Evolutionary conservation across 2,888 invertebrate species (phyloP).

Genomic region (Gortyna flavago): DNA sequence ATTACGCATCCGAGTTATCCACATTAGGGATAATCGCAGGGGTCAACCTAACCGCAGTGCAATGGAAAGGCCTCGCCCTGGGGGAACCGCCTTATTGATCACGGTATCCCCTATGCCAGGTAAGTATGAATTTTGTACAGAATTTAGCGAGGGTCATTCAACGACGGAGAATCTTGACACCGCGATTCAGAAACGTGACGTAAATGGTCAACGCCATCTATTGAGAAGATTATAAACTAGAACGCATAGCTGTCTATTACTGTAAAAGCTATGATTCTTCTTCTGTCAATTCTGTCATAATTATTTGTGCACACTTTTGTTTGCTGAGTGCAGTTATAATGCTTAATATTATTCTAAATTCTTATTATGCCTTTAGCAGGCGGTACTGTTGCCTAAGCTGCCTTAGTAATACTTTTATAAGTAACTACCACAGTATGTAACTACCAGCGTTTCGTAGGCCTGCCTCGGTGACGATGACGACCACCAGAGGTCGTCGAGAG

Average conservation of each 20-base stretch:
- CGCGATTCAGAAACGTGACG: slow-evolving; percentile 44
- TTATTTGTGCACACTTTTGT: background rate
- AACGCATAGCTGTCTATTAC: no score
- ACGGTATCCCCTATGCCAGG: slow-evolving; percentile 52
- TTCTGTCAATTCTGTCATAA: background rate
- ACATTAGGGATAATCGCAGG: slow-evolving; percentile 54
- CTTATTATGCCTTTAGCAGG: background rate
- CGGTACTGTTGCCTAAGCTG: background rate
- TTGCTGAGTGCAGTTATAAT: background rate
- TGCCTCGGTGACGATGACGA: background rate
- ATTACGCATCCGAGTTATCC: slow-evolving; percentile 53
- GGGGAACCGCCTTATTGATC: slow-evolving; percentile 50
- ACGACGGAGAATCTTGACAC: slow-evolving; percentile 42
- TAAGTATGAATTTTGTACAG: slow-evolving; percentile 31
- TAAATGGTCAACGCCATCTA: slow-evolving; percentile 27
- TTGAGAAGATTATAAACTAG: background rate
- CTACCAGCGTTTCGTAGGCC: background rate
- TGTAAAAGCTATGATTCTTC: background rate
- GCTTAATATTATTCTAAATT: background rate
- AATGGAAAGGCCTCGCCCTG: slow-evolving; percentile 46
- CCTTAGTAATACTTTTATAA: background rate
- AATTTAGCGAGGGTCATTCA: slow-evolving; percentile 23
- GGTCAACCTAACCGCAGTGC: slow-evolving; percentile 52
- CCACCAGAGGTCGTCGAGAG: no score
- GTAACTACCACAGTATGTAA: background rate